phyloP scores from a whole-genome alignment of 2,888 invertebrate genomes.

The Cantharis lateralis region DNA sequence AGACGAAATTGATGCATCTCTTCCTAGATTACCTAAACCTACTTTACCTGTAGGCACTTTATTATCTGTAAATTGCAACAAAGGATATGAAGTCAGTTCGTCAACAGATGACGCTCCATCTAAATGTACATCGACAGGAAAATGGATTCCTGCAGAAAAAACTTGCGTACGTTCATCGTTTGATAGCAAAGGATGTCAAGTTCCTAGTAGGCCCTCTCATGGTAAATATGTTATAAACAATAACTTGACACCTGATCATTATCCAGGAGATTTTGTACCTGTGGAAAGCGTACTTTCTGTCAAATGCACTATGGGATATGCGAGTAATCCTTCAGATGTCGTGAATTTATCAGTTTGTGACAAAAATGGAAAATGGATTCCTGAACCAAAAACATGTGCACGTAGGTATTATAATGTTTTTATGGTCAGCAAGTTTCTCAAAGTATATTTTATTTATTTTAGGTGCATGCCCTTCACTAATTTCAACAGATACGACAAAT shows the following conservation, averaged over 20 bases:
- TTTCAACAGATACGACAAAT: constrained; percentile 5
- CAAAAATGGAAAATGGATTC: neutral
- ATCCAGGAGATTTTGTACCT: neutral
- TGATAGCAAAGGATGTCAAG: neutral
- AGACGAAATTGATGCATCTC: too few relatives aligned
- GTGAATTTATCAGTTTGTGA: neutral
- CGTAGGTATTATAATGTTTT: too few relatives aligned
- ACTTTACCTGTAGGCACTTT: too few relatives aligned
- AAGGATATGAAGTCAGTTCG: neutral
- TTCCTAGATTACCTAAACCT: too few relatives aligned
- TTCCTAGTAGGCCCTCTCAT: neutral
- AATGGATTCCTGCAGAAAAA: neutral
- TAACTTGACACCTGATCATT: neutral
- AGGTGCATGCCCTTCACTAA: neutral
- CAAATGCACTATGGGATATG: neutral
- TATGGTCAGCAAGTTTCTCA: too few relatives aligned
- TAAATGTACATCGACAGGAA: neutral
- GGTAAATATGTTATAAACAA: neutral
- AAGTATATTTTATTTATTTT: neutral
- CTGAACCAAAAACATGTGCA: neutral
- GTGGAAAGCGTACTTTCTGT: neutral
- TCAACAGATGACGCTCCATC: neutral
- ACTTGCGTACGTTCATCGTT: neutral
- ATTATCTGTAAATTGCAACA: neutral
- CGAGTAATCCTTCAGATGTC: neutral